Evolutionary conservation across 2,888 invertebrate species (phyloP).

Genomic region (Zeuzera pyrina): DNA sequence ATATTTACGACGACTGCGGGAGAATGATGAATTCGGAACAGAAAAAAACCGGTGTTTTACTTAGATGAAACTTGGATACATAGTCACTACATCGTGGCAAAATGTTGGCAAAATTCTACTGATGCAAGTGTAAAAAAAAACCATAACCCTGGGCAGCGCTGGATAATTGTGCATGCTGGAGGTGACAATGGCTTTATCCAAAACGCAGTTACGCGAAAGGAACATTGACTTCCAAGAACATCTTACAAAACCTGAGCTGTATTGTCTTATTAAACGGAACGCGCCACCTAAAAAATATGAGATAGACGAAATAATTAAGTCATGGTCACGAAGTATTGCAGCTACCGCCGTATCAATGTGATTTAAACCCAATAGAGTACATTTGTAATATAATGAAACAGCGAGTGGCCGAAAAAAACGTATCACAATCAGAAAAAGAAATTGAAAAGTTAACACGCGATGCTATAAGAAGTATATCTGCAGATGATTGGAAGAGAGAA

Average conservation of each 20-base stretch:
- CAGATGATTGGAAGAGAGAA: constrained; percentile 16
- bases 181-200: constrained; percentile 1
- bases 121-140: no score
- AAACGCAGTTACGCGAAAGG: constrained; percentile 8
- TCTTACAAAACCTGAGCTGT: constrained; percentile 13
- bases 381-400: constrained; percentile 21
- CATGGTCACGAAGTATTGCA: constrained; percentile 6
- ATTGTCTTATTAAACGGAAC: constrained; percentile 6
- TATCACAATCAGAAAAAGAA: constrained; percentile 18
- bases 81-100: constrained; percentile 1
- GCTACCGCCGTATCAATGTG: constrained; percentile 6
- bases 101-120: constrained; percentile 3
- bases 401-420: constrained; percentile 22
- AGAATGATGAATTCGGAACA: constrained; percentile 17
- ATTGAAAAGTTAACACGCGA: constrained; percentile 18
- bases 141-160: background rate
- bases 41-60: constrained; percentile 18
- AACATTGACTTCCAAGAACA: constrained; percentile 14
- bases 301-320: constrained; percentile 12
- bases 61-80: constrained; percentile 6
- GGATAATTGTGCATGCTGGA: constrained; percentile 1
- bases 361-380: constrained; percentile 14
- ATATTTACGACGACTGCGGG: constrained; percentile 17
- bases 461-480: constrained; percentile 14
- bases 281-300: constrained; percentile 13